Evolutionary conservation across 2,113 vertebrate species (phyloP).

Genomic region (Trinectes maculatus): DNA sequence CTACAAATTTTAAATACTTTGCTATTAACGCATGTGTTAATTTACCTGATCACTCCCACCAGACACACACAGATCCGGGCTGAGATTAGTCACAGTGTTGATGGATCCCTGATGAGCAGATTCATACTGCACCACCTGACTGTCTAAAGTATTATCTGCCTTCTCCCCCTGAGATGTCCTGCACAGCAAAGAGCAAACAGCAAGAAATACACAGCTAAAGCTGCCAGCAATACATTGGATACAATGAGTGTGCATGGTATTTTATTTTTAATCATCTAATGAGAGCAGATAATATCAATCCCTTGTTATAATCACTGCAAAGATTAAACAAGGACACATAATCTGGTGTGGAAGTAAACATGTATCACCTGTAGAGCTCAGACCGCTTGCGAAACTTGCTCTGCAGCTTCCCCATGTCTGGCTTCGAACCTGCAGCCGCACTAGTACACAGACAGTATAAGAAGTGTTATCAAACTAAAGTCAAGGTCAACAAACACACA

Average conservation of each 20-base stretch:
- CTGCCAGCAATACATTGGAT: not conserved
- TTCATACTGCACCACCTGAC: conserved; percentile 76
- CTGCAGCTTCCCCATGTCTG: conserved; percentile 91
- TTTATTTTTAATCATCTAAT: not conserved
- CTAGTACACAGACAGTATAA: conserved; percentile 16
- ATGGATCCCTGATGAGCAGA: conserved; percentile 84
- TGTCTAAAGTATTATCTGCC: conserved; percentile 56
- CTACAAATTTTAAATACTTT: not conserved
- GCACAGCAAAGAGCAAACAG: conserved; percentile 38
- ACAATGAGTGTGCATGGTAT: not conserved
- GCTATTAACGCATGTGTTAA: no score
- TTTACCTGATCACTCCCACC: conserved; percentile 92
- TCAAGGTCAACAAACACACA: no score
- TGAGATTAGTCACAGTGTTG: conserved; percentile 86
- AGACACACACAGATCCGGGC: conserved; percentile 89
- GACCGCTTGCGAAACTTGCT: conserved; percentile 88
- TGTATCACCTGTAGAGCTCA: conserved; percentile 86
- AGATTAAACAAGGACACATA: not conserved
- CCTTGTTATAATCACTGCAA: not conserved
- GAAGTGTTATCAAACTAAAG: not conserved
- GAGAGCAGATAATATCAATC: not conserved
- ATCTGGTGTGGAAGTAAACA: not conserved
- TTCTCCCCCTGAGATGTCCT: conserved; percentile 79
- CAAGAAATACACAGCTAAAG: not conserved
- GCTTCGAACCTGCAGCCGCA: conserved; percentile 46